Conservation (phyloP, 2,113 vertebrate species). For the Melanerpes formicivorus region DNA sequence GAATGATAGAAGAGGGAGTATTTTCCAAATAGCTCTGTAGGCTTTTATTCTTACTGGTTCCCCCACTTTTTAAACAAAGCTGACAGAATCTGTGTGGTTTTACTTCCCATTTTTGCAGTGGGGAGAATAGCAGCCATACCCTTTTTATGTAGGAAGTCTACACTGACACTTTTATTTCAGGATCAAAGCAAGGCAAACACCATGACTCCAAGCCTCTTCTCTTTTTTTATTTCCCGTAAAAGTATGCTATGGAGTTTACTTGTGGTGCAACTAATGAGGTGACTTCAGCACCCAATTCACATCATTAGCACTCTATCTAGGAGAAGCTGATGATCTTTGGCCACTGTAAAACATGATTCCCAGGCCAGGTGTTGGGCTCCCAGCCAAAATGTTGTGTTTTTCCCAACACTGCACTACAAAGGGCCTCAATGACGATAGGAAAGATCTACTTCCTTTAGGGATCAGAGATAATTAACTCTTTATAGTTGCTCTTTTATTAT, state of each 20-base stretch:
- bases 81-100: not conserved
- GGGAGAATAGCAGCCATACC: not conserved
- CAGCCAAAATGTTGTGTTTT: slow-evolving; percentile 65
- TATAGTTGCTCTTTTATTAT: slow-evolving; percentile 66
- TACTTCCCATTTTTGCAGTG: not conserved
- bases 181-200: slow-evolving; percentile 50
- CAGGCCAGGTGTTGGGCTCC: slow-evolving; percentile 69
- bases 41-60: not conserved
- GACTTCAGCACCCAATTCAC: slow-evolving; percentile 52
- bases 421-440: slow-evolving; percentile 59
- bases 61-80: not conserved
- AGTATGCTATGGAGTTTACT: slow-evolving; percentile 10
- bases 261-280: slow-evolving; percentile 50
- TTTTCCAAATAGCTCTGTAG: not conserved
- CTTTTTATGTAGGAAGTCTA: not conserved
- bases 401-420: slow-evolving; percentile 59
- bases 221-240: not conserved
- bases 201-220: not conserved
- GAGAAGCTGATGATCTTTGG: slow-evolving; percentile 61
- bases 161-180: slow-evolving; percentile 30
- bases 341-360: slow-evolving; percentile 65
- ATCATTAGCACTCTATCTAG: slow-evolving; percentile 50
- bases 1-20: not conserved
- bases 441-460: slow-evolving; percentile 71
- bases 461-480: slow-evolving; percentile 70